Percentiles rank a stretch among this genome's conserved stretches.
Evolutionary conservation across 2,797 vertebrate species (phyloP).

Genomic region (Pteropus rufus): DNA sequence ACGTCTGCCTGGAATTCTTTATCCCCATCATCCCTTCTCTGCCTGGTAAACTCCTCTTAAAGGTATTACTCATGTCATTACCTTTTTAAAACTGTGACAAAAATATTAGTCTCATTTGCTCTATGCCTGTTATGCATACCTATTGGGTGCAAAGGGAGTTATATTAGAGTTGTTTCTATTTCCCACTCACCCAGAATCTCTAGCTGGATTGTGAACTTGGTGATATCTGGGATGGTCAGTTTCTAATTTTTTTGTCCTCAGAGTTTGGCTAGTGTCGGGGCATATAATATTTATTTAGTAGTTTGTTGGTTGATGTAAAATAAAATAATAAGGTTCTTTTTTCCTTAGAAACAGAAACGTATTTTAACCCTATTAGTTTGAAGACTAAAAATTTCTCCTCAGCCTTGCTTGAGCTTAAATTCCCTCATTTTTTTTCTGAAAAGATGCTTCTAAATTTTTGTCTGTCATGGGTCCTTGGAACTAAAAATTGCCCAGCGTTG

Average conservation of each 20-base stretch:
- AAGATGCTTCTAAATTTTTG: neutral
- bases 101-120: neutral
- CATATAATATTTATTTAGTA: neutral
- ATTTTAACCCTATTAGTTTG: conserved; percentile 4
- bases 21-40: neutral
- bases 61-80: neutral
- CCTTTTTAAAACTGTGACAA: neutral
- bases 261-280: neutral
- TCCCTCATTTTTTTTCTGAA: neutral
- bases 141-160: neutral
- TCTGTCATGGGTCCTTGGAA: neutral
- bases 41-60: neutral
- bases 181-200: neutral
- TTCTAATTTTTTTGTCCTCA: neutral
- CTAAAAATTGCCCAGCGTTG: neutral
- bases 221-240: neutral
- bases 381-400: neutral
- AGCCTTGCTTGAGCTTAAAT: neutral
- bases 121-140: neutral
- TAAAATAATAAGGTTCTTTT: conserved; percentile 35
- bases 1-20: neutral
- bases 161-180: conserved; percentile 2
- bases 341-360: neutral
- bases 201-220: neutral
- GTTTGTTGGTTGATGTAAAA: conserved; percentile 18